phyloP scores from a whole-genome alignment of 2,797 vertebrate genomes.

The Sebastes aleutianus region DNA sequence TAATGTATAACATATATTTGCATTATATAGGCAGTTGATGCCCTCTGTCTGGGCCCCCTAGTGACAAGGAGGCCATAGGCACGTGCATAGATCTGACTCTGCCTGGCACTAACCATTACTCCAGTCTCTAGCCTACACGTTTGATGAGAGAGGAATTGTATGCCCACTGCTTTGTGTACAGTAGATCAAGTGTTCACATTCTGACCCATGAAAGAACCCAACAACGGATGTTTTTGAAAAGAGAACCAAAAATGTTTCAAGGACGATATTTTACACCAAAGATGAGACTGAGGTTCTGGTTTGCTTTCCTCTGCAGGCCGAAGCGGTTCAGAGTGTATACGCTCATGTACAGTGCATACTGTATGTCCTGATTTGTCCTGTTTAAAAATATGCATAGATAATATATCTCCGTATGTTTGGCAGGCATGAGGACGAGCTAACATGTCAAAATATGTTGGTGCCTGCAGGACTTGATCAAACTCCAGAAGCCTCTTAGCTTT shows the following conservation, averaged over 20 bases:
- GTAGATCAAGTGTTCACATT: constrained; percentile 12
- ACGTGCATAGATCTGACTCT: background rate
- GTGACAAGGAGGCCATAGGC: no score
- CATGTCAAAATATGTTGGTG: constrained; percentile 48
- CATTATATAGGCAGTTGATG: no score
- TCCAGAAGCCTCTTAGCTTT: constrained; percentile 61
- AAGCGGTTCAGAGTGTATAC: background rate
- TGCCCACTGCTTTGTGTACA: constrained; percentile 7
- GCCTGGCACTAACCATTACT: constrained; percentile 1
- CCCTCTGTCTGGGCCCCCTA: background rate
- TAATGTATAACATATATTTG: no score
- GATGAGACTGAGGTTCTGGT: background rate
- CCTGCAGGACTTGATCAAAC: constrained; percentile 48
- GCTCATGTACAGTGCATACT: background rate
- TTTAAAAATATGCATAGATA: constrained; percentile 7
- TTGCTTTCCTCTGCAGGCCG: background rate
- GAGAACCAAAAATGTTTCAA: background rate
- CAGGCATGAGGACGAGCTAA: constrained; percentile 6
- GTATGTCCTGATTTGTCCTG: background rate
- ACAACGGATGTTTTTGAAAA: background rate
- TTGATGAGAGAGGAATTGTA: constrained; percentile 31
- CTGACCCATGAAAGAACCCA: constrained; percentile 11
- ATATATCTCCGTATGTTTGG: constrained; percentile 29
- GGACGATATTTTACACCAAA: background rate
- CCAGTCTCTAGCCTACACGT: constrained; percentile 3